Evolutionary conservation across 2,888 invertebrate genomes (phyloP), one percentile per base, ranked within the genome.

Genomic region (Griposia aprilina): DNA sequence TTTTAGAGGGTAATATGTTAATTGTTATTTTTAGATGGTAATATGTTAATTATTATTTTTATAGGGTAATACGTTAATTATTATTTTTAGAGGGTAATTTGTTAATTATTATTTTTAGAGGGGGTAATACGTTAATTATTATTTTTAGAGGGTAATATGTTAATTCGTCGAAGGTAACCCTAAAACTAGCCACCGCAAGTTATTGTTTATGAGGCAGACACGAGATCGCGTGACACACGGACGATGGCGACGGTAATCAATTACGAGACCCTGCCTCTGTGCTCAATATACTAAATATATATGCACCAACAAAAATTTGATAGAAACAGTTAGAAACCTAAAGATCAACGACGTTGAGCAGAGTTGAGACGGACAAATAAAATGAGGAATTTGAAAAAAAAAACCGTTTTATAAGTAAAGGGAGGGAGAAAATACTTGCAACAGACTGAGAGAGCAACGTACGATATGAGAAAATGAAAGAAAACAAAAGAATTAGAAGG

Each of bases 191-290:
- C 81, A 74, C 80, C 74, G 57, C 72, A 36, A 71, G 62, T 69
- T 63, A 68, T 84, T 78, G 72, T 84, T 86, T 83, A 88, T 71
- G 78, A 73, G 78, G 68, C 63, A 55, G 69, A 77, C 68, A 20
- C 59, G 26, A 67, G 76, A 86, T 88, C 76, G 88, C 88, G 88
- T 88, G 88, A 79, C 81, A 78, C 88, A 89, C 84, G 88, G 80
- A 79, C 74, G 65, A 48, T 30, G 68, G 69, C 74, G 74, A 67
- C 63, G 50, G 80, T 81, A 89, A 87, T 88, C 88, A 87, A 86
- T 89, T 89, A 89, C 76, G 30, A 65, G 76, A 75, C 78, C 77
- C 74, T 77, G 63, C 79, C 75, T 76, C 66, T 75, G 69, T 73
- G 67, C 57, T 67, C 66, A 75, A 75, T 68, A 79, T 57, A 71